These are phyloP conservation scores for Hanleya hanleyi DNA, from an alignment of 2,888 invertebrate genomes.

Conservation along the genomic window DNA sequence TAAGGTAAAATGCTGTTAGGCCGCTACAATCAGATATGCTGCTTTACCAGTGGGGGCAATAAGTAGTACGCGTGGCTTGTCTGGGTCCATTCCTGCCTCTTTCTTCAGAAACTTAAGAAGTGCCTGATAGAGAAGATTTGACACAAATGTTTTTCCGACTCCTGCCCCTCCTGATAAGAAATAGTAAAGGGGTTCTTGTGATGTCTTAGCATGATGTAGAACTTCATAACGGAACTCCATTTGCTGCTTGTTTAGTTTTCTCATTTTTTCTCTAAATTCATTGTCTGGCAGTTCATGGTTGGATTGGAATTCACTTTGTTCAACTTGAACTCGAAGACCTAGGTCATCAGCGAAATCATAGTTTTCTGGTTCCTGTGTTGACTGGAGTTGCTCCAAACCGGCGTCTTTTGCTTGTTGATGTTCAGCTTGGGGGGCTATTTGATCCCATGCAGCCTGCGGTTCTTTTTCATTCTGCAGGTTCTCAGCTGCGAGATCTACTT, in stretches of 20 bases:
- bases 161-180: constrained; percentile 12
- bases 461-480: not conserved
- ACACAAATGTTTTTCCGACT: constrained; percentile 9
- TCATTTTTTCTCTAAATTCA: constrained; percentile 33
- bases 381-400: not conserved
- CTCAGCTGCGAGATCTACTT: not conserved
- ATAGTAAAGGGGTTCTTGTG: constrained; percentile 15
- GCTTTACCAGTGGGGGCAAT: constrained; percentile 15
- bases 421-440: not conserved
- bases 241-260: constrained; percentile 37
- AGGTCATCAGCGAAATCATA: constrained; percentile 2
- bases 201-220: constrained; percentile 31
- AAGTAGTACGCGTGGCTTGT: not conserved
- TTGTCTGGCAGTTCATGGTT: constrained; percentile 33
- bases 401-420: not conserved
- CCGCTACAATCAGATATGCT: constrained; percentile 4
- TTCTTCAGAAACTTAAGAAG: not conserved
- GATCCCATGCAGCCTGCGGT: constrained; percentile 6
- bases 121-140: not conserved
- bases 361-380: not conserved
- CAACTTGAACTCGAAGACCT: not conserved
- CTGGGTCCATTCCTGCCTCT: not conserved
- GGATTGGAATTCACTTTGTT: constrained; percentile 1
- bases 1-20: no score
- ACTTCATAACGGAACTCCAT: constrained; percentile 32